Percentiles rank a stretch among this genome's conserved stretches.
phyloP scores from a whole-genome alignment of 2,888 invertebrate genomes.

The Julus scanicus region DNA sequence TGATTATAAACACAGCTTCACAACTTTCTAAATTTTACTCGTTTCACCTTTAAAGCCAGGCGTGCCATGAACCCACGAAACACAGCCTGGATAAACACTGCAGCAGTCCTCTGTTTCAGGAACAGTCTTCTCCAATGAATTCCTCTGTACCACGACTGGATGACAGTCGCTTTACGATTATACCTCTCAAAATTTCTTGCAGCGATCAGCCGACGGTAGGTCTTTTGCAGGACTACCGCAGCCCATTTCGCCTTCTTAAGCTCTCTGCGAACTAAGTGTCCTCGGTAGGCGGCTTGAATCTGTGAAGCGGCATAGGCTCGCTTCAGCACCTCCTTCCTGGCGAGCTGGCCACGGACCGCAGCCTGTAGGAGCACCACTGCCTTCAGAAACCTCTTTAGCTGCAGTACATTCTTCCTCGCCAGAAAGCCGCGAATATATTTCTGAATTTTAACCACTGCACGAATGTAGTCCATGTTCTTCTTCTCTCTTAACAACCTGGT shows the following conservation, averaged over 20 bases:
- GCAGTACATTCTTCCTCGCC: background rate
- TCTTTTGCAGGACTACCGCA: background rate
- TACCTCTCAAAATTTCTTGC: background rate
- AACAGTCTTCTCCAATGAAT: background rate
- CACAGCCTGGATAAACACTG: background rate
- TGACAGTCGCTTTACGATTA: background rate
- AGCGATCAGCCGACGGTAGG: background rate
- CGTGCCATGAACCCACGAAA: constrained; percentile 29
- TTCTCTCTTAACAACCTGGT: background rate
- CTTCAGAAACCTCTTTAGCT: background rate
- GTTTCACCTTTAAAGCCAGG: background rate
- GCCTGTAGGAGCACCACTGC: background rate
- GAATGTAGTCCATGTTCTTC: background rate
- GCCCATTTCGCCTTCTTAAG: background rate
- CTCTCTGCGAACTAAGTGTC: background rate
- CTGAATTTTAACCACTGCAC: background rate
- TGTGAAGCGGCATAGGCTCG: background rate
- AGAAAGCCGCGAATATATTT: background rate
- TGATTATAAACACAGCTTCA: too few species aligned
- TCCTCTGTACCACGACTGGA: constrained; percentile 29
- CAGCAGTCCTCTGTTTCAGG: background rate
- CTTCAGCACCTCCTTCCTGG: background rate
- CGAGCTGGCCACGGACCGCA: background rate
- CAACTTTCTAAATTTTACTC: too few species aligned
- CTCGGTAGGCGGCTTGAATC: background rate